These are phyloP conservation scores for Trematomus bernacchii DNA, from an alignment of 2,797 vertebrate genomes.

Conservation along the genomic window DNA sequence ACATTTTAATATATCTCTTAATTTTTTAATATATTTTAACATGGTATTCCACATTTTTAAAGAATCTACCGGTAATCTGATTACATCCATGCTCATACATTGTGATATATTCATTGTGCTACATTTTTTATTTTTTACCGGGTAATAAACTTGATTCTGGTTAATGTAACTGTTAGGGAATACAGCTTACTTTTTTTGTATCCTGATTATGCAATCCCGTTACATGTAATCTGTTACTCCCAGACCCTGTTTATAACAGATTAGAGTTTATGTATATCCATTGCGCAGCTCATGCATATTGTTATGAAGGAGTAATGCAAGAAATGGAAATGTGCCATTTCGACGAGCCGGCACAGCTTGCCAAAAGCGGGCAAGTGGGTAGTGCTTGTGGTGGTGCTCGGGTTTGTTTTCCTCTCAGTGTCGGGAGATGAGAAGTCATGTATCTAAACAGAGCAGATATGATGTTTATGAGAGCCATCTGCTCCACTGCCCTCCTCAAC, in stretches of 20 bases:
- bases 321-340: constrained; percentile 84
- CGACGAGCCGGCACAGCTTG: constrained; percentile 67
- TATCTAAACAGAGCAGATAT: constrained; percentile 79
- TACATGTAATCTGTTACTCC: no score
- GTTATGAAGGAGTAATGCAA: constrained; percentile 69
- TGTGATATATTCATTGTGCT: no score
- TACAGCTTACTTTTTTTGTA: no score
- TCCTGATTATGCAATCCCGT: no score
- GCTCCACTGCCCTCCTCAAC: constrained; percentile 76
- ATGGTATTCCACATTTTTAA: no score
- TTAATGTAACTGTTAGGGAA: no score
- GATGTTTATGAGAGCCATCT: constrained; percentile 81
- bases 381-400: constrained; percentile 67
- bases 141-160: no score
- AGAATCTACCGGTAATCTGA: no score
- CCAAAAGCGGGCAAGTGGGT: constrained; percentile 77
- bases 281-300: constrained; percentile 77
- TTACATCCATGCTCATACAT: no score
- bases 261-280: constrained; percentile 79
- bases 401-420: constrained; percentile 79
- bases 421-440: constrained; percentile 75
- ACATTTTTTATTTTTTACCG: no score
- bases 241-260: constrained; percentile 62
- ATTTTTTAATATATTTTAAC: no score
- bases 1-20: no score